Evolutionary conservation across 1,140 invertebrate genomes (phyloP), one percentile per base, ranked within the genome.

Genomic region (Drosophila asahinai): DNA sequence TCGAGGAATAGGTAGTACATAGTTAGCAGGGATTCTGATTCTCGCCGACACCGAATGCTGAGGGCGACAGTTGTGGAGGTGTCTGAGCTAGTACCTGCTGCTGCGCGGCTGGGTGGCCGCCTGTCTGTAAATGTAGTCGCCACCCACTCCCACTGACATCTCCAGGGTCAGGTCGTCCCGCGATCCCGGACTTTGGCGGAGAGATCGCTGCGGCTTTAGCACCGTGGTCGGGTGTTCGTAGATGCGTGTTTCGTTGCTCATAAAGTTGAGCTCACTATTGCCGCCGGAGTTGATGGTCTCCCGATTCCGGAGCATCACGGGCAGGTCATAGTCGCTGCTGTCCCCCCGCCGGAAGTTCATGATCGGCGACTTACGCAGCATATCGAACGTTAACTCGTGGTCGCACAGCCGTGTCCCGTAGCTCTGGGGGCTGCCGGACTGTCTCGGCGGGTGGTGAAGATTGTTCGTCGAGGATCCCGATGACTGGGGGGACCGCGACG

Each of bases 301-400:
- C 2, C 90, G 68, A 38, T 92, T 92, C 6, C 76, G 81, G 15
- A 92, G 59, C 71, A 86, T 77, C 58, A 70, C 62, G 3, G 76
- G 77, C 36, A 83, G 38, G 17, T 90, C 82, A 27, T 81, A 89
- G 15, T 86, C 87, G n/a, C 68, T 72, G 65, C 80, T 92, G 51
- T 92, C 91, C 1, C 84, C 91, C 14, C 86, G 78, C 3, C 83
- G 54, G 27, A 91, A 86, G 57, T 92, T 92, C 73, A 93, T 92
- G 47, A 93, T 93, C 7, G 91, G 78, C 0, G 91, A 83, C 45
- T 83, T 86, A 1, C 92, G 70, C 5, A 91, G 38, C 77, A 92
- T 91, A 25, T 93, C 92, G 52, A 91, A 93, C 9, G 92, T 93
- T 7, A 93, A 59, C 43, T 93, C 92, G 43, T 93, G 92, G 54